Conservation (phyloP, 2,113 vertebrate species). For the Athene cunicularia region DNA sequence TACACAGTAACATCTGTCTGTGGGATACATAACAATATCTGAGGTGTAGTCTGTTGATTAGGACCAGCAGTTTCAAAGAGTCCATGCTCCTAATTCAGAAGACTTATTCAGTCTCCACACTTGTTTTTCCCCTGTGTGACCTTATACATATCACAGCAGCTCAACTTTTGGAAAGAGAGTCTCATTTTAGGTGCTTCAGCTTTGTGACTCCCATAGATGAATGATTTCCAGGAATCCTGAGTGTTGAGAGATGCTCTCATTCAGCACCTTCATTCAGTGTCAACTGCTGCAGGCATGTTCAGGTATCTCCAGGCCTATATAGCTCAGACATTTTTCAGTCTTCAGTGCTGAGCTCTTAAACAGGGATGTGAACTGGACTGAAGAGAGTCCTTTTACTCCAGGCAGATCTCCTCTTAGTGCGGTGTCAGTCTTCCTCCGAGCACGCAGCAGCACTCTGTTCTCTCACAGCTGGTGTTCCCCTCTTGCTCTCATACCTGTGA, state of each 20-base stretch:
- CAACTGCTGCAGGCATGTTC: not conserved
- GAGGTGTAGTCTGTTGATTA: not conserved
- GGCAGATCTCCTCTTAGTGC: not conserved
- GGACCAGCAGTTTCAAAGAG: not conserved
- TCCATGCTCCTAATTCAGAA: not conserved
- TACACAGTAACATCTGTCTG: not conserved
- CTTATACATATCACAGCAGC: not conserved
- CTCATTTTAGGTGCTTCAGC: not conserved
- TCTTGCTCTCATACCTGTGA: not conserved
- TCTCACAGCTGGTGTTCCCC: not conserved
- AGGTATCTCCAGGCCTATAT: not conserved
- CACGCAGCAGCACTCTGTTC: not conserved
- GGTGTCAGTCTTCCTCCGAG: not conserved
- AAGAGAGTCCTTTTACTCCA: not conserved
- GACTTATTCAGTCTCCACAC: accelerated
- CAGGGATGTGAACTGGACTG: not conserved
- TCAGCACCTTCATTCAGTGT: not conserved
- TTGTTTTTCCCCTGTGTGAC: not conserved
- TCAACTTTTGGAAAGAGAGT: not conserved
- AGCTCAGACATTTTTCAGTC: not conserved
- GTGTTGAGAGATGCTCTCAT: not conserved
- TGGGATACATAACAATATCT: not conserved
- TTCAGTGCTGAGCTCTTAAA: not conserved
- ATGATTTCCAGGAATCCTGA: not conserved
- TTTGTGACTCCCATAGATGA: not conserved